Evolutionary conservation across 2,113 vertebrate genomes (phyloP), one percentile per base, ranked within the genome.

Genomic region (Melanocharis versteri): DNA sequence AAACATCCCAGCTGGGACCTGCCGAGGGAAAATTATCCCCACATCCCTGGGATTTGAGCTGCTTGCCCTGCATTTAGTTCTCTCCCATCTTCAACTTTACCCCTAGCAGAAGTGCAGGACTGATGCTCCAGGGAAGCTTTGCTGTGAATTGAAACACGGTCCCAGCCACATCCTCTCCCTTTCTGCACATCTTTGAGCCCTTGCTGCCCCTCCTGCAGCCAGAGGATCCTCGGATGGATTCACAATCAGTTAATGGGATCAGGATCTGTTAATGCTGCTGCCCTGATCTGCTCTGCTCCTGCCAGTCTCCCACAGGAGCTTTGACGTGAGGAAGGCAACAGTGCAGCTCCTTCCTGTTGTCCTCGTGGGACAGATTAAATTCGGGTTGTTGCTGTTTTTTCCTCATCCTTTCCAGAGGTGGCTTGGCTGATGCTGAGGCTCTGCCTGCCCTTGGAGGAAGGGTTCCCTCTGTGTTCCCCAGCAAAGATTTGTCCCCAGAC

Each of bases 151-250:
- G 28, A 42, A 70, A 3, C 44, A 14, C 27, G 26, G 26, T 7
- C 1, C 69, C 54, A 24, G 5, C 47, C 23, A 0, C 27, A 24
- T 9, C 51, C 30, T n/a, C 45, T 82, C 56, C 60, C 78, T 45
- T 27, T 42, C 10, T 48, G 51, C 54, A 5, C 65, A 37, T 6
- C 11, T 5, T 7, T 7, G 71, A 53, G 42, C 68, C 70, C 72
- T 39, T 5, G 4, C 48, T 68, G 53, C 6, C 4, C 28, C 27
- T 47, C 15, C 11, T 11, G 47, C 47, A 66, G 72, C 42, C 54
- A 5, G 64, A 84, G 39, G 65, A n/a, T 20, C 78, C n/a, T 0
- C 0, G 1, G 8, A 0, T 6, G 35, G 65, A 3, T 10, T 62
- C 42, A 2, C 3, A 13, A 0, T 7, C 35, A 14, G 7, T 24